Evolutionary conservation across 2,888 invertebrate species (phyloP), one percentile per base, ranked within the genome.

Genomic region (Allophyes oxyacanthae): DNA sequence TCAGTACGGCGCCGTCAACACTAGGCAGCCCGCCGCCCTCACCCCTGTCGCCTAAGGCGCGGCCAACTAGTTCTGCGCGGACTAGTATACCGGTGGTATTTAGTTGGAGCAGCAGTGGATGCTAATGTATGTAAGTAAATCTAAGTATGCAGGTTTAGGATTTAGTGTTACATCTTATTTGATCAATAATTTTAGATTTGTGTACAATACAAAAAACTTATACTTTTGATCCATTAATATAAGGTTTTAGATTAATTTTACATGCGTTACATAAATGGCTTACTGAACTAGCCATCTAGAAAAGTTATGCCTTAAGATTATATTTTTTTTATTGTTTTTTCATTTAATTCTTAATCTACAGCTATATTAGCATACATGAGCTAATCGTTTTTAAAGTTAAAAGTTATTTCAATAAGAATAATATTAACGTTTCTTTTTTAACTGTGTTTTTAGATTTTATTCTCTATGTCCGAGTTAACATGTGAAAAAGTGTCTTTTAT

Each of bases 381-480:
- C 43, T 55, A 33, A 11, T 48, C 52, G 32, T 30, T 36, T 37
- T 51, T 51, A 37, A 28, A 20, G 30, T 36, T 25, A 33, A n/a
- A 44, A 33, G 26, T 52, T 34, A 36, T 67, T 51, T 46, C 41
- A 42, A 20, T 41, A 8, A 8, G 8, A 28, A 8, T 6, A 9
- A 10, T 28, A 13, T 30, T 36, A 5, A 60, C 41, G 32, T 9
- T 36, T 33, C n/a, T 38, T 20, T 51, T 50, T 36, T 40, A 71
- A 71, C 43, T 33, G 64, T 37, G 26, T 58, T 26, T 15, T 13
- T 28, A 44, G 25, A 63, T 44, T 64, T 64, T 45, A 10, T 14
- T 71, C 64, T 71, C 37, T 46, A 65, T 64, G 57, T 64, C 64
- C 70, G 7, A 69, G 64, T 70, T 64, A 64, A 11, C 40, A 37